Evolutionary conservation across 2,797 vertebrate species (phyloP), one percentile per base, ranked within the genome.

Genomic region (Poecilia gillii): DNA sequence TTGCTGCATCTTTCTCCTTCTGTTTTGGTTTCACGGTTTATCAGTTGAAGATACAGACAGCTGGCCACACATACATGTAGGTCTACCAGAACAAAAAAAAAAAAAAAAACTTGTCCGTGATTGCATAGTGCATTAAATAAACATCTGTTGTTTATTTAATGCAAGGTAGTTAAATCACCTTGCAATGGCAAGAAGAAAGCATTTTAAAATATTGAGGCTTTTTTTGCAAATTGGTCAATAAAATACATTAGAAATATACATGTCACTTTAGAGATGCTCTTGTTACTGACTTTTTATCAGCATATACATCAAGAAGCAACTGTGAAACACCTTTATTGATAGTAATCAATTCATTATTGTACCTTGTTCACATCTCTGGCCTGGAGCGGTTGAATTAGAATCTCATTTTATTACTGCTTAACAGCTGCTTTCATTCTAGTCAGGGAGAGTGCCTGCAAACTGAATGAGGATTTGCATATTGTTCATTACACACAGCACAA

Each of bases 1-100:
- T 81, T 82, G 72, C 79, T 76, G 79, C 14, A 55, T 90, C 57
- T 84, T 88, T 86, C 74, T 85, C 76, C 71, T 82, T 87, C 78
- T 90, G 80, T 86, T 87, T 86, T 72, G 36, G 79, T 89, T 84
- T 84, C 82, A 85, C 74, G 80, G 80, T 88, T 87, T 85, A 89
- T 87, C 80, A 90, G 79, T 85, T 31, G 31, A 76, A 84, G 80
- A 80, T 71, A 36, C 73, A 74, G 81, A 75, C 83, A 87, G 80
- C 81, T 79, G 82, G 77, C 86, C 80, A 84, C 78, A 85, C 77
- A 82, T 75, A 33, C 59, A 64, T 64, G 5, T 64, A 71, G 46
- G 72, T 59, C 78, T 46, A 64, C 43, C 36, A 25, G 55, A 84
- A 80, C 46, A 45, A 72, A 31, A 39, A 43, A 31, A 31, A 39